Evolutionary conservation across 1,140 invertebrate genomes (phyloP), one percentile per base, ranked within the genome.

Genomic region (Aphelinus atriplicis): DNA sequence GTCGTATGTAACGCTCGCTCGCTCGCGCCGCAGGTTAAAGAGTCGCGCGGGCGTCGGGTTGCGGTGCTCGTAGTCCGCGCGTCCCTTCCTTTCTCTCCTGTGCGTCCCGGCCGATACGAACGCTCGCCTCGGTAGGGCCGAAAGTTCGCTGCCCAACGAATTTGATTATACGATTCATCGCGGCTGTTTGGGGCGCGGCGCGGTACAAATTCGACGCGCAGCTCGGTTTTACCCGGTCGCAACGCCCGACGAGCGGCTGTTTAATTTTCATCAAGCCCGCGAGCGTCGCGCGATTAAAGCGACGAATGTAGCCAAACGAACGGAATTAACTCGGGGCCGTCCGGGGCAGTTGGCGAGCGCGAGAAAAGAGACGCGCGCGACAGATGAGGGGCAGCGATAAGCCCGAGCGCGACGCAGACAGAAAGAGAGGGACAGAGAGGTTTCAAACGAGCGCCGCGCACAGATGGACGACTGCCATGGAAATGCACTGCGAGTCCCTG

Each of bases 301-400:
- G 72, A 72, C 70, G 62, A 77, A 77, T 68, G 69, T 77, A 75
- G 58, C 70, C 73, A 61, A 77, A 71, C 72, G 77, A 76, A 71
- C 53, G 64, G 80, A 83, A 84, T 81, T 79, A 82, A 78, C 71
- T 78, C 64, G 64, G 57, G 78, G 67, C 66, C 63, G 68, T 56
- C 26, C 26, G 26, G 26, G 26, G 26, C 26, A 26, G 26, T 26
- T 26, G 26, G 26, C 45, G 47, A 65, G 57, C 7, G 66, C 47
- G 60, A 64, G 47, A 75, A 60, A 50, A 26, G 42, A 61, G 48
- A 57, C 26, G 26, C 26, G 26, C 26, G 26, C 26, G 26, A 26
- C 26, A 26, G 26, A 26, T 26, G 26, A 26, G 26, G 26, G 26
- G 26, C 26, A 26, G 26, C 26, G 26, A 26, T 26, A 26, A 26